phyloP scores from a whole-genome alignment of 2,888 invertebrate genomes.

The Drosophila mimetica region DNA sequence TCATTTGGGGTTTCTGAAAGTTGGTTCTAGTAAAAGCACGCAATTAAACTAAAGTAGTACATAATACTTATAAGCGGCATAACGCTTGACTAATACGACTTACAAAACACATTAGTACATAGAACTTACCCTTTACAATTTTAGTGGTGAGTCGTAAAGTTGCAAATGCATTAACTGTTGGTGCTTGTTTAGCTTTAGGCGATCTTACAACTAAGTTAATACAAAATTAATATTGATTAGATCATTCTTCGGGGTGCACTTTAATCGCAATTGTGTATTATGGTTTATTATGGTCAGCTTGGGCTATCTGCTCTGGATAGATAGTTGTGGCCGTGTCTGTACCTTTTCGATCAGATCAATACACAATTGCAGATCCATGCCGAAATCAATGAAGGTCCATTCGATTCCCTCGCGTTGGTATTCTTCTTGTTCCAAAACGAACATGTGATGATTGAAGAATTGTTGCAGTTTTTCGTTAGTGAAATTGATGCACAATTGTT shows the following conservation, averaged over 20 bases:
- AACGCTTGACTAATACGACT: constrained; percentile 47
- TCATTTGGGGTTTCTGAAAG: constrained; percentile 1
- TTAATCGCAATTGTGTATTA: constrained; percentile 69
- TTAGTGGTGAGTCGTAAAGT: constrained; percentile 45
- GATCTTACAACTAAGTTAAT: constrained; percentile 65
- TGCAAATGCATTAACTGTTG: constrained; percentile 59
- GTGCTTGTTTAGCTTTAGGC: constrained; percentile 57
- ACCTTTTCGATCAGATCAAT: constrained; percentile 92
- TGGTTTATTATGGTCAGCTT: constrained; percentile 61
- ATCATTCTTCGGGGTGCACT: constrained; percentile 29
- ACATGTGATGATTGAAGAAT: constrained; percentile 98
- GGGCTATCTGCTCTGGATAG: constrained; percentile 65
- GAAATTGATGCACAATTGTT: constrained; percentile 97
- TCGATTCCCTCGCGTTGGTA: constrained; percentile 95
- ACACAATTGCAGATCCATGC: constrained; percentile 93
- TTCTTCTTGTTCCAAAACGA: constrained; percentile 96
- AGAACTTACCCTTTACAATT: constrained; percentile 64
- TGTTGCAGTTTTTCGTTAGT: constrained; percentile 97
- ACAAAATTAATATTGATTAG: constrained; percentile 32
- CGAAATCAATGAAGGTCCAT: constrained; percentile 97
- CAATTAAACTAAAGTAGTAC: constrained; percentile 51
- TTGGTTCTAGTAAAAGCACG: constrained; percentile 58
- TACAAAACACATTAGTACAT: constrained; percentile 53
- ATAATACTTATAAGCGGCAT: constrained; percentile 53
- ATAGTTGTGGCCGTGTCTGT: constrained; percentile 75